Evolutionary conservation across 1,140 invertebrate genomes (phyloP), one percentile per base, ranked within the genome.

Genomic region (Lerema accius): DNA sequence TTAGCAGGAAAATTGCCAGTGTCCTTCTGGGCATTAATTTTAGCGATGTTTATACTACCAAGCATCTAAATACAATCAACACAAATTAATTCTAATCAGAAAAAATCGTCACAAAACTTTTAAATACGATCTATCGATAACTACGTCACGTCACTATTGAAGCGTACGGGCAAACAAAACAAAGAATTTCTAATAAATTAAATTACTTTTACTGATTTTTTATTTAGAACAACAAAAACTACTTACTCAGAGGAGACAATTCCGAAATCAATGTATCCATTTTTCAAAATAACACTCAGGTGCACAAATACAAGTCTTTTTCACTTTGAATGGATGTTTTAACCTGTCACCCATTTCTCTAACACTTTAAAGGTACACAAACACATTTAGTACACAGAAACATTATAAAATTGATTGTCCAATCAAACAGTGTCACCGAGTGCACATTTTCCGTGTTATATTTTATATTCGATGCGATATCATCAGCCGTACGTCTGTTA

Each of bases 311-410:
- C 43, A 49, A 60, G 56, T 79, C 74, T 85, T 73, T 86, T 84
- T 87, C 75, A 86, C 81, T 84, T 82, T 87, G 50, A 74, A 81
- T 76, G 80, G 85, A 66, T 84, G 82, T 74, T 80, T 86, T 26
- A 84, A 78, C 58, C 74, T 82, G 78, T 85, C 86, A 86, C 82
- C 86, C 87, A 89, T 89, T 81, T 84, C 83, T 85, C 62, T 69
- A 58, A 73, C 71, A 76, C 75, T 78, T 77, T 78, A 69, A 73
- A 49, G 39, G 56, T 46, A 58, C 67, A 81, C 73, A 48, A 55
- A 55, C 42, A 45, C 56, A 64, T 65, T 58, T 71, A 67, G 50
- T 58, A 70, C 51, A 61, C 50, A 71, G 50, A 68, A 71, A 65
- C 65, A 65, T 69, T 43, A 64, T 58, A 68, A 26, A 28, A 62